Conservation (phyloP, 2,113 vertebrate genomes). For the Phrynocephalus versicolor region DNA sequence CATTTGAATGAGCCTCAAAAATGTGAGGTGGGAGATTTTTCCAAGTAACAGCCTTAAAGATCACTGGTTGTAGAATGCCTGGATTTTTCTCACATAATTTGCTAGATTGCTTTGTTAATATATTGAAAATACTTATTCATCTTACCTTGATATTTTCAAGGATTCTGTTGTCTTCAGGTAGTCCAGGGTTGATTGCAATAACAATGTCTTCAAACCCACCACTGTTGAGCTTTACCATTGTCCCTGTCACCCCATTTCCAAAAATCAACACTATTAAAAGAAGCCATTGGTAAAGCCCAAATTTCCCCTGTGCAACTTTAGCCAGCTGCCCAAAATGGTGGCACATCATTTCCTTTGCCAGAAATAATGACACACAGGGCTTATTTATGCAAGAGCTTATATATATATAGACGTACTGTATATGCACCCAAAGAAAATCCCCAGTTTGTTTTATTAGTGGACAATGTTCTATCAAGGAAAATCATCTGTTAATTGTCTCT, state of each 20-base stretch:
- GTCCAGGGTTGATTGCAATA: slow-evolving; percentile 69
- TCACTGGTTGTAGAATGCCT: not conserved
- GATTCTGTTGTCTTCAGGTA: slow-evolving; percentile 67
- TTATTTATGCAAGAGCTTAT: not conserved
- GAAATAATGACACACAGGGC: not conserved
- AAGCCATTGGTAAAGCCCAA: slow-evolving; percentile 1
- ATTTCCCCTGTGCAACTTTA: slow-evolving; percentile 35
- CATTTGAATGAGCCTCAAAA: not conserved
- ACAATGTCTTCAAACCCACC: slow-evolving; percentile 74
- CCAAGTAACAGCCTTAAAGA: not conserved
- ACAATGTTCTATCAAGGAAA: not conserved
- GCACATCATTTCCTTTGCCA: not conserved
- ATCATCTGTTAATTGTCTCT: not conserved
- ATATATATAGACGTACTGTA: not conserved
- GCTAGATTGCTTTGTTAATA: not conserved
- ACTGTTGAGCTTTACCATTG: slow-evolving; percentile 65
- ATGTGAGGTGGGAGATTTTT: not conserved
- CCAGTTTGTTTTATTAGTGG: not conserved
- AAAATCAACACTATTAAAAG: slow-evolving; percentile 56
- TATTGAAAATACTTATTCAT: not conserved
- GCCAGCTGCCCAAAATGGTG: not conserved
- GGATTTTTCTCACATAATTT: not conserved
- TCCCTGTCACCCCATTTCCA: slow-evolving; percentile 40
- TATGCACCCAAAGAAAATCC: not conserved
- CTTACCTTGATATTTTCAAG: slow-evolving; percentile 70